Base-by-base conservation (phyloP, 2,113 vertebrate genomes). In the Osmerus mordax region DNA sequence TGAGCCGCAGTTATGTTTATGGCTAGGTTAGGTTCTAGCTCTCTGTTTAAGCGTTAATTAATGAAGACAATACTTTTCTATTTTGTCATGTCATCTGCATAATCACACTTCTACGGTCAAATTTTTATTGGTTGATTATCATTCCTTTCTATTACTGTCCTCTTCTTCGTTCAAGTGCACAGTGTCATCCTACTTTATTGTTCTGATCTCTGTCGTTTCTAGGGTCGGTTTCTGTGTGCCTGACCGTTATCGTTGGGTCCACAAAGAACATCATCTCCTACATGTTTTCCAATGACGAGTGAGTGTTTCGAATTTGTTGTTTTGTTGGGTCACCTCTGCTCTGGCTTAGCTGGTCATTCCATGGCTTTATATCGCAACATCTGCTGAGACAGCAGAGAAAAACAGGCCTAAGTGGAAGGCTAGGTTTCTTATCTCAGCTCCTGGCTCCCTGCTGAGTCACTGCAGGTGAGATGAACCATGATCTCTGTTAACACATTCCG, bases 231-330 rank as follows among this genome's bases (percentile, higher is more conserved):
- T 88, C 92, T 2, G n/a, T 95, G 15, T 78, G 90, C 65, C 74
- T 93, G 73, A 70, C 92, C 19, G 5, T 74, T 0, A 25, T 95
- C 3, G 55, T 95, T 21, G 92, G 88, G 15, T 66, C 84, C 69
- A 54, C 94, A 3, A 95, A 93, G 85, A 63, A 92, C 0, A 78
- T 93, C 15, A 88, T 96, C 68, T 88, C 91, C 63, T 95, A 92
- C 62, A 52, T 95, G 73, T 96, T 97, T 76, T 94, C 94, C 74
- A 85, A 83, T 19, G 94, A 96, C 83, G 90, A 87, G 96, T 97
- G 70, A 87, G 95, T 93, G 63, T 15, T 53, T 15, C 41, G 9
- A 2, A 2, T 47, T 47, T 47, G 5, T 47, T 47, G 41, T 47
- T 47, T 47, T 2, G 7, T 7, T 47, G 41, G 41, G 41, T 2